Base-by-base conservation (phyloP, 2,888 invertebrate genomes). In the Drosophila robusta region DNA sequence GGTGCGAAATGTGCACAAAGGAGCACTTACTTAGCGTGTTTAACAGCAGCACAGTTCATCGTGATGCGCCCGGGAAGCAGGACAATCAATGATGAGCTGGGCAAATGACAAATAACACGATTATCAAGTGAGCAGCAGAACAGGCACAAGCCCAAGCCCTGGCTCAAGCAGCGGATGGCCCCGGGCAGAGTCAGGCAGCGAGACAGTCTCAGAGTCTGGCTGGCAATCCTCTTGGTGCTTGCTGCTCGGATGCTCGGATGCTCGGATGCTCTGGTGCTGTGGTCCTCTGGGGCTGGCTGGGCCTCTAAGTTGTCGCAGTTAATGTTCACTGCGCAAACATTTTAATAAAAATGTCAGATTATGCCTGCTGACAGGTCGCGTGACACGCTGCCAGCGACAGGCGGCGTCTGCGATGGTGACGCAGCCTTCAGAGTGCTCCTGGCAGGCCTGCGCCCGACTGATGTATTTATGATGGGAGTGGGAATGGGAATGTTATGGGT, bases 291-390 rank as follows among this genome's bases (percentile, higher is more conserved):
- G 75, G 24, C 54, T 58, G 38, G 38, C 46, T 54, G 56, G 34
- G 44, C 46, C 63, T 70, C 78, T 78, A 77, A 77, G 78, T 68
- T 75, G 58, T 66, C 67, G 60, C 74, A 71, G 76, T 79, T 73
- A 85, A 75, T 77, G 77, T 68, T 70, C 68, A 57, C 62, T 71
- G 80, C 70, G 75, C 83, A 85, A 89, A 86, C 87, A 84, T 89
- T 89, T 89, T 90, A 89, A 89, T 89, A 90, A 90, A 90, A 89
- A 87, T 89, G 90, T 90, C 90, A 85, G 82, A 80, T 89, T 84
- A 81, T 86, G 81, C 72, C 69, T 80, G 79, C 57, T 78, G 87
- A 84, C 89, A 87, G 87, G 82, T 88, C 86, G 86, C 90, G 86
- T 88, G 89, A 86, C 89, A 80, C 67, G 79, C 85, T 87, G 89